phyloP scores from a whole-genome alignment of 37 sponge, comb jelly and placozoan genomes.

The Ianthella basta region DNA sequence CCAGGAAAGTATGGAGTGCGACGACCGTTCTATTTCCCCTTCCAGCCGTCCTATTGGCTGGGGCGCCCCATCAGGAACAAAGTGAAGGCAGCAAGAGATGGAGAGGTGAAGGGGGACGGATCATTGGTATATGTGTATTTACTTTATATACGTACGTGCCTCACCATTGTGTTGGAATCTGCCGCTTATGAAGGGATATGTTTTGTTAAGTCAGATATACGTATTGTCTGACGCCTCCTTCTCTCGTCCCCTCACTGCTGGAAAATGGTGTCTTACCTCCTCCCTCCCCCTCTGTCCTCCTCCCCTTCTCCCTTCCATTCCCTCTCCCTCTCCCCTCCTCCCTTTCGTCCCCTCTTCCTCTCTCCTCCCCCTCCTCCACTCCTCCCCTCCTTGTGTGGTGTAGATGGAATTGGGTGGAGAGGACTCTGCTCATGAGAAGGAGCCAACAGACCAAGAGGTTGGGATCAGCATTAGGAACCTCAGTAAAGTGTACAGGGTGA shows the following conservation, averaged over 20 bases:
- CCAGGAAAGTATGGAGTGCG: slow-evolving; percentile 92
- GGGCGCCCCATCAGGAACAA: slow-evolving; percentile 28
- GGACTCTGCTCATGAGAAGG: slow-evolving; percentile 62
- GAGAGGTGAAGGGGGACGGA: neutral
- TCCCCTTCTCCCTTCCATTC: too few relatives aligned
- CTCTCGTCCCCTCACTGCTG: too few relatives aligned
- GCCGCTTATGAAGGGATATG: too few relatives aligned
- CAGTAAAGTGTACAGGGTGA: slow-evolving; percentile 74
- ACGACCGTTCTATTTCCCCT: slow-evolving; percentile 84
- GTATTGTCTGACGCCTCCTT: too few relatives aligned
- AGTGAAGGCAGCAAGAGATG: neutral
- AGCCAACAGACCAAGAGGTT: slow-evolving; percentile 49
- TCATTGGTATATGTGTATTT: neutral
- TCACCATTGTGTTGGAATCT: neutral
- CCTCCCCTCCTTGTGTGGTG: neutral
- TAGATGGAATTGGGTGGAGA: neutral
- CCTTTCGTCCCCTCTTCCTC: neutral
- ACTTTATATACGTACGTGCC: neutral
- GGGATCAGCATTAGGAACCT: slow-evolving; percentile 81
- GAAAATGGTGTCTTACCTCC: too few relatives aligned
- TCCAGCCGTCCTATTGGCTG: slow-evolving; percentile 82
- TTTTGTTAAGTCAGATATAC: too few relatives aligned
- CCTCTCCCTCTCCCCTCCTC: too few relatives aligned
- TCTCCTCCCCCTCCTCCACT: neutral
- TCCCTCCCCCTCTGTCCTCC: neutral